phyloP scores from a whole-genome alignment of 2,888 invertebrate genomes.

The Leucophora obtusa region DNA sequence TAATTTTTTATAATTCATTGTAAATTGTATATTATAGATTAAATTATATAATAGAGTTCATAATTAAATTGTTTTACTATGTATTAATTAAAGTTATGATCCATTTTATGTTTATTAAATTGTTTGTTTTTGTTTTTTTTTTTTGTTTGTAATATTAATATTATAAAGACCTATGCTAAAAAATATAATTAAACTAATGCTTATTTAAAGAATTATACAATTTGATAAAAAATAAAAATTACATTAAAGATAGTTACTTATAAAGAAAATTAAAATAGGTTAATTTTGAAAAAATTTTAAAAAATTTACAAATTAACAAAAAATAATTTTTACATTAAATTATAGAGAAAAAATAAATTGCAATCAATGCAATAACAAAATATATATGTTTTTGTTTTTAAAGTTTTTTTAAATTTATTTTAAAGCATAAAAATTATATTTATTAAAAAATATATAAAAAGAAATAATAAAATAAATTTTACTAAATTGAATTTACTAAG shows the following conservation, averaged over 20 bases:
- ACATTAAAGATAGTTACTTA: slow-evolving; percentile 15
- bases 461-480: slow-evolving; percentile 49
- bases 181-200: slow-evolving; percentile 45
- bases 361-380: slow-evolving; percentile 60
- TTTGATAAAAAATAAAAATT: slow-evolving; percentile 29
- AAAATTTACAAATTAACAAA: slow-evolving; percentile 19
- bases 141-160: slow-evolving; percentile 23
- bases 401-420: slow-evolving; percentile 11
- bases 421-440: slow-evolving; percentile 36
- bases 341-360: slow-evolving; percentile 41
- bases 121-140: slow-evolving; percentile 8
- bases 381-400: slow-evolving; percentile 1
- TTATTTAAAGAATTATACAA: slow-evolving; percentile 22
- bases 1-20: slow-evolving; percentile 58
- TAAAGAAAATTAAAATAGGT: not conserved
- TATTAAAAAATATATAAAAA: not conserved
- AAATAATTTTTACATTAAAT: slow-evolving; percentile 10
- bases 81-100: slow-evolving; percentile 52
- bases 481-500: slow-evolving; percentile 60
- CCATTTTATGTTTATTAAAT: slow-evolving; percentile 39
- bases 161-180: slow-evolving; percentile 42
- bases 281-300: slow-evolving; percentile 14
- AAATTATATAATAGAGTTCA: slow-evolving; percentile 58
- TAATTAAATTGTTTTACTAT: slow-evolving; percentile 54
- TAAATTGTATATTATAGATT: slow-evolving; percentile 61